Base-by-base conservation (phyloP, 2,888 invertebrate species). In the Nemoura dubitans region DNA sequence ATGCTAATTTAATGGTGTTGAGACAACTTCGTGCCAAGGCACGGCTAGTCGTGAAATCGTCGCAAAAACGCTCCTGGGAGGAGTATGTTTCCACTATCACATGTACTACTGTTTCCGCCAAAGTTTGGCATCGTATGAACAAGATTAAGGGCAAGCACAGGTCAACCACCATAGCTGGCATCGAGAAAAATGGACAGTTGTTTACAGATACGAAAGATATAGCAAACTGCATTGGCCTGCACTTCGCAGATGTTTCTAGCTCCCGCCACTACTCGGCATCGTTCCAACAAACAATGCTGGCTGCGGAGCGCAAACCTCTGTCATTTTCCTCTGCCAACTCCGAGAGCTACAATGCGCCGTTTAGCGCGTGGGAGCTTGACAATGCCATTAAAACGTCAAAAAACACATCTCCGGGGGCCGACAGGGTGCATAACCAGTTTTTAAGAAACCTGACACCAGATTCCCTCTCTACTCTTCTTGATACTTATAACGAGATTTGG, bases 391-490 rank as follows among this genome's bases (percentile, higher is more conserved):
- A 83, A 21, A 42, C 21, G 36, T 83, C 83, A 36, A 83, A 83
- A 83, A 83, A 83, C 43, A 83, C 43, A n/a, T 86, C 82, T 43
- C 82, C 82, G 14, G 86, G 86, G 29, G 28, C 28, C n/a, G 86
- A 86, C 42, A 76, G 82, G n/a, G 82, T 83, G 25, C 83, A 85
- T 85, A 85, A 85, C 42, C 59, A 10, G 42, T 76, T 85, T 59
- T 76, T 85, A 28, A 85, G 59, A 85, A 36, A 83, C 43, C 43
- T 83, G 36, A 5, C 59, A 16, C 43, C 36, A 36, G 28, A 43
- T 2, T n/a, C n/a, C 21, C 76, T 76, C 16, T 27, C 30, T 59
- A 77, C 29, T 14, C 21, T 86, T 29, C 76, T 83, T 7, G 26
- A 59, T 0, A 86, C 82, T 28, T 10, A 83, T 76, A 86, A 86